These are phyloP conservation scores for Laterallus jamaicensis DNA, from an alignment of 2,113 vertebrate species.

Conservation along the genomic window DNA sequence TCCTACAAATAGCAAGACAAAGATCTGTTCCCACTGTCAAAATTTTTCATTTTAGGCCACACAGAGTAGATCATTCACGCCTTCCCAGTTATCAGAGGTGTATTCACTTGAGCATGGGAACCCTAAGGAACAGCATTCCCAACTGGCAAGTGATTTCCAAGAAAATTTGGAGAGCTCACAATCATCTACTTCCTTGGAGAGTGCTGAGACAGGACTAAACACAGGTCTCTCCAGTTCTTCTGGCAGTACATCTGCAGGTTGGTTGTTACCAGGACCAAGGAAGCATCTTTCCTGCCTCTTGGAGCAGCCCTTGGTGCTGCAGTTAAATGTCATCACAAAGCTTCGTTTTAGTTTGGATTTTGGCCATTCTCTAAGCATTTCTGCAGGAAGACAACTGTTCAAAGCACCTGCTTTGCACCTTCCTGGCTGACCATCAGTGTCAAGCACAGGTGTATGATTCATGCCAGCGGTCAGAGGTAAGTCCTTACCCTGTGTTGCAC, in stretches of 20 bases:
- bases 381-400: too few species aligned
- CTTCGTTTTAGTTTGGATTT: neutral
- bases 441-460: rapidly evolving
- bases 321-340: neutral
- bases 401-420: neutral
- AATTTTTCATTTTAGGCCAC: neutral
- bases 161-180: neutral
- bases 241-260: neutral
- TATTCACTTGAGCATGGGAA: neutral
- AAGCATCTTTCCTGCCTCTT: neutral
- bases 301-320: rapidly evolving
- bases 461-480: neutral
- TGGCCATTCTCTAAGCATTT: neutral
- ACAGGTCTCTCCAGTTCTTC: neutral
- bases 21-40: neutral
- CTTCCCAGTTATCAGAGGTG: neutral
- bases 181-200: too few species aligned
- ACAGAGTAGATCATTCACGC: neutral
- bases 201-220: neutral
- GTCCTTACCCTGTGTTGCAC: neutral
- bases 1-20: neutral
- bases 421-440: neutral
- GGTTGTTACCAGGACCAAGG: neutral
- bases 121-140: neutral
- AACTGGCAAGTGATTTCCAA: rapidly evolving